Percentiles rank a stretch among this genome's conserved stretches.
These are phyloP conservation scores for Eubasilissa regina DNA, from an alignment of 1,140 invertebrate genomes.

Conservation along the genomic window DNA sequence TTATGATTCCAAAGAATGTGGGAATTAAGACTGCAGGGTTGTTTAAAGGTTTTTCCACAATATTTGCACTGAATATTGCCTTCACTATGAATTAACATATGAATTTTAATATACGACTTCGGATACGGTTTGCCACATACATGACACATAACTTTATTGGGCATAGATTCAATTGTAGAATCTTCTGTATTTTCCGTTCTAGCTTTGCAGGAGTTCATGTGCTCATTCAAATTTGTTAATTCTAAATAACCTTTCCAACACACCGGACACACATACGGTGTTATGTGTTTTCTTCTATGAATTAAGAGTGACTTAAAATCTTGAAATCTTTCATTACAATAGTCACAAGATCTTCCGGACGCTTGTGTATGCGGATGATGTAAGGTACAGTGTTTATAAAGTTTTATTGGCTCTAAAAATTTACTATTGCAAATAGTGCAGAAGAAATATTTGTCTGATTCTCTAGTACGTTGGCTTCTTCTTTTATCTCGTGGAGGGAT, in stretches of 20 bases:
- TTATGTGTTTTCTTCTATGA: constrained; percentile 68
- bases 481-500: constrained; percentile 9
- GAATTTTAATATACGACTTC: constrained; percentile 67
- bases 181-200: constrained; percentile 61
- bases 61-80: constrained; percentile 68
- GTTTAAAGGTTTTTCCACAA: constrained; percentile 71
- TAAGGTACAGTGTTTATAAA: constrained; percentile 65
- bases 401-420: constrained; percentile 63
- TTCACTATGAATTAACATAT: constrained; percentile 69
- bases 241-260: constrained; percentile 69
- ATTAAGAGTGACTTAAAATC: constrained; percentile 67
- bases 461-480: background rate
- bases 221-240: constrained; percentile 62
- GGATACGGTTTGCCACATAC: constrained; percentile 71
- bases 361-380: constrained; percentile 64
- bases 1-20: constrained; percentile 71
- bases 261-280: constrained; percentile 67
- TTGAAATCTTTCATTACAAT: constrained; percentile 69
- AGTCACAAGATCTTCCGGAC: constrained; percentile 67
- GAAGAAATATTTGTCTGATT: constrained; percentile 31
- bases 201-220: constrained; percentile 55
- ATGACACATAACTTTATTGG: constrained; percentile 63
- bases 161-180: constrained; percentile 62
- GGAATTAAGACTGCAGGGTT: constrained; percentile 67
- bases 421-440: constrained; percentile 69